These are phyloP conservation scores for Heliconius sara DNA, from an alignment of 2,888 invertebrate species.

Conservation along the genomic window DNA sequence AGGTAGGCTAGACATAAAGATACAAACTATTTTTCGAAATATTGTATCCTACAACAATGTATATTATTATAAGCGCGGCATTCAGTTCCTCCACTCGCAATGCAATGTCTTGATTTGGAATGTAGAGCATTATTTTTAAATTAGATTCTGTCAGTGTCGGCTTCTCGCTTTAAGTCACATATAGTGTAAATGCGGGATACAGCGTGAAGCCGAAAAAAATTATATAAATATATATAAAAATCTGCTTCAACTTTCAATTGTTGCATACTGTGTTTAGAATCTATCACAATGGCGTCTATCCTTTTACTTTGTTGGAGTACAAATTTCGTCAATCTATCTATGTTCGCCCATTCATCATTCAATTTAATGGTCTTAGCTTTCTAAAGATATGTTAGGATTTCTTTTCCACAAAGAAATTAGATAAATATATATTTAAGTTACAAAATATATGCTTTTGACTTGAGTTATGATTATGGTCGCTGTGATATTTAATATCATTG, in stretches of 20 bases:
- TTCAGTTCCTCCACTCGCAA: too few species aligned
- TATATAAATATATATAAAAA: neutral
- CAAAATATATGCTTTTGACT: neutral
- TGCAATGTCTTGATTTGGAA: too few species aligned
- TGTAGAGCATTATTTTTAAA: too few species aligned
- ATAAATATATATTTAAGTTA: neutral
- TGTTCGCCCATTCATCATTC: slow-evolving; percentile 10
- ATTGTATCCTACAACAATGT: too few species aligned
- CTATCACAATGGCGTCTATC: neutral
- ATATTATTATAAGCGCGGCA: too few species aligned
- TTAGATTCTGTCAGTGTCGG: too few species aligned
- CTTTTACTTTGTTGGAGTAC: neutral
- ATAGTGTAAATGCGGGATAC: neutral
- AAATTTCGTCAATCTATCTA: neutral
- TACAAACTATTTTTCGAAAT: too few species aligned
- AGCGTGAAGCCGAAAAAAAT: neutral
- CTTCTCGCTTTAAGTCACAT: too few species aligned
- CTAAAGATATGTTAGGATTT: neutral
- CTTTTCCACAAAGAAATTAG: neutral
- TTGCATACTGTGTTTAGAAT: neutral
- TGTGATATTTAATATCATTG: too few species aligned
- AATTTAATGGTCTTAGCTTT: neutral
- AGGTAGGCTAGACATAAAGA: too few species aligned
- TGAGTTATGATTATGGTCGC: neutral
- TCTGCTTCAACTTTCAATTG: too few species aligned